Conservation (phyloP, 2,113 vertebrate genomes). For the Canis aureus region DNA sequence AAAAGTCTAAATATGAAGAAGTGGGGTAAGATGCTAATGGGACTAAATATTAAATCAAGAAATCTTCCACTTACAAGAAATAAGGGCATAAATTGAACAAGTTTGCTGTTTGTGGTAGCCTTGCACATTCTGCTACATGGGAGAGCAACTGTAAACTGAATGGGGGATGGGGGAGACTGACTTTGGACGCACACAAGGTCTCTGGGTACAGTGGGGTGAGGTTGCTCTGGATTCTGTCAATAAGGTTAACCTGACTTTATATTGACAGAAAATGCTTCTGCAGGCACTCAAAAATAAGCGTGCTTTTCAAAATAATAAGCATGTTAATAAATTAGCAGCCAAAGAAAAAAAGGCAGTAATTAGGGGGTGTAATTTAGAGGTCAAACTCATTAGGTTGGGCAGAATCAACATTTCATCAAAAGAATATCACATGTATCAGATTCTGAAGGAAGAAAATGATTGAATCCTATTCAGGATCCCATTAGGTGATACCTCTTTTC, state of each 20-base stretch:
- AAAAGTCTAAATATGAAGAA: constrained; percentile 48
- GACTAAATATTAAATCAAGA: constrained; percentile 49
- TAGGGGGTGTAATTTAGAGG: not conserved
- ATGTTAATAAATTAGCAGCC: not conserved
- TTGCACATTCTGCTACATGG: not conserved
- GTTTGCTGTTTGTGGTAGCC: not conserved
- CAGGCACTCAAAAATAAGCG: not conserved
- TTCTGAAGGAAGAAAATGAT: not conserved
- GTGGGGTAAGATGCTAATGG: not conserved
- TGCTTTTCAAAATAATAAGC: constrained; percentile 49
- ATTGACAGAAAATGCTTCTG: not conserved
- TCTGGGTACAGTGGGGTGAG: constrained; percentile 1
- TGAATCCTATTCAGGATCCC: not conserved
- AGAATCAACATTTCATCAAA: constrained; percentile 47
- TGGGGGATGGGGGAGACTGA: not conserved
- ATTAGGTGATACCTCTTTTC: not conserved
- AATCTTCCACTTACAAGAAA: constrained; percentile 46
- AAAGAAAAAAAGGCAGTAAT: constrained; percentile 36
- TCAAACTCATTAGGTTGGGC: constrained; percentile 22
- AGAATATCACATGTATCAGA: not conserved
- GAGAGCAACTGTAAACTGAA: not conserved
- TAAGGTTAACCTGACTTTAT: constrained; percentile 39
- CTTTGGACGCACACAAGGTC: not conserved
- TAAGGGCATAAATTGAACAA: not conserved
- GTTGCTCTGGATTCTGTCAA: not conserved